Percentiles rank a stretch among this genome's conserved stretches.
Evolutionary conservation across 2,113 vertebrate species (phyloP).

Genomic region (Bombycilla garrulus): DNA sequence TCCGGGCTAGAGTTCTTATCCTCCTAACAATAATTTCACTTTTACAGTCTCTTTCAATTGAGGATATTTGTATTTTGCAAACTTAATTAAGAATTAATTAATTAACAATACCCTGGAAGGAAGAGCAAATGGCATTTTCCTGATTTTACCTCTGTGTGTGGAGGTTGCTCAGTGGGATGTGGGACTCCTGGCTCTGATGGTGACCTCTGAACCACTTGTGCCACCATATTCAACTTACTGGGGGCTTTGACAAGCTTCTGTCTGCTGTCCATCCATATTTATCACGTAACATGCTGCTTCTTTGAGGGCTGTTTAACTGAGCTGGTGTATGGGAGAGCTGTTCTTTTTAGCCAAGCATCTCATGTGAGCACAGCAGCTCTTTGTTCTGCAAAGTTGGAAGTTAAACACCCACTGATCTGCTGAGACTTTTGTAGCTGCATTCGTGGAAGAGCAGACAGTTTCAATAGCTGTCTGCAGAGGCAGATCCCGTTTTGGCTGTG

Average conservation of each 20-base stretch:
- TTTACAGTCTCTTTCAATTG: constrained; percentile 15
- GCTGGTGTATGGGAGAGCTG: background rate
- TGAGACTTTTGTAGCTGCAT: background rate
- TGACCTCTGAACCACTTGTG: background rate
- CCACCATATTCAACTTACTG: background rate
- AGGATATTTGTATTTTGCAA: constrained; percentile 50
- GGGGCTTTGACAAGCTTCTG: background rate
- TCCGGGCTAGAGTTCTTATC: constrained; percentile 20
- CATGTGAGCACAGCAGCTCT: background rate
- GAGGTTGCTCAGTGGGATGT: background rate
- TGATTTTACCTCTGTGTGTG: background rate
- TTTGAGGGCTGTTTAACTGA: background rate
- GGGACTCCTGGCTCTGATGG: background rate
- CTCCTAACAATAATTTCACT: constrained; percentile 27
- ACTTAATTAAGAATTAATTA: constrained; percentile 60
- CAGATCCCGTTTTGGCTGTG: background rate
- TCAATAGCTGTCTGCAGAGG: background rate
- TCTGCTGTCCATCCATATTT: fast-evolving
- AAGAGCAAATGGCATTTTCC: background rate
- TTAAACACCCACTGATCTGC: background rate
- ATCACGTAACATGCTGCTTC: fast-evolving
- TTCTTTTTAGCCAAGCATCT: background rate
- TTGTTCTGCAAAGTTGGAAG: too few species aligned
- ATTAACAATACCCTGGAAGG: constrained; percentile 10
- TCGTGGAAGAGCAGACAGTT: background rate